Base-by-base conservation (phyloP, 2,888 invertebrate genomes). In the Synanthedon vespiformis region DNA sequence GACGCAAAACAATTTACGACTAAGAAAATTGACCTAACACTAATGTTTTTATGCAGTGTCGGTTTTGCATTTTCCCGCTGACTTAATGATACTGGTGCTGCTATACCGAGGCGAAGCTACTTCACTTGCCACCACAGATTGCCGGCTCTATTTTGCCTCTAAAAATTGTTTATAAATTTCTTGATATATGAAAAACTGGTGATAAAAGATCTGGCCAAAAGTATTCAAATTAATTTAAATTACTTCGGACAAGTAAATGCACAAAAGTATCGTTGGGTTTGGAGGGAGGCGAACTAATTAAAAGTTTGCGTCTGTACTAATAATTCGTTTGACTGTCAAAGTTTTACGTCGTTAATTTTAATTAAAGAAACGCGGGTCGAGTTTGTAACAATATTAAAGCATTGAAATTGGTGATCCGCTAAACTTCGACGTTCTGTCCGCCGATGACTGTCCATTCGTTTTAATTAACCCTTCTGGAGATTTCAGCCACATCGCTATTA, bases 271-370 rank as follows among this genome's bases (percentile, higher is more conserved):
- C 70, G 78, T 72, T 72, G 34, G 34, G 34, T 34, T 22, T 34
- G 69, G 77, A 77, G 78, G 77, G 70, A 80, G 74, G 76, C 74
- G 72, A 85, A 86, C 84, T 85, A 85, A 86, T 87, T 86, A 86
- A 85, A 87, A 86, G 83, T 86, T 86, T 68, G 74, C 80, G 80
- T 79, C 84, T 80, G 80, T 86, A 83, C 82, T 82, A 86, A 87
- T 86, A 87, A 87, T 87, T 86, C 85, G 86, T 85, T 84, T 84
- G 82, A 85, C 80, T 86, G 85, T 85, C 83, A 82, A 83, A 87
- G 80, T 87, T 87, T 86, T 75, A 75, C 82, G 81, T 85, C 86
- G 85, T 87, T 87, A 86, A 87, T 87, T 87, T 87, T 86, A 86
- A 87, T 87, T 87, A 86, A 87, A 87, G 87, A 84, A 87, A 84